These are phyloP conservation scores for Phoeniculus purpureus DNA, from an alignment of 2,797 vertebrate species.

Conservation along the genomic window DNA sequence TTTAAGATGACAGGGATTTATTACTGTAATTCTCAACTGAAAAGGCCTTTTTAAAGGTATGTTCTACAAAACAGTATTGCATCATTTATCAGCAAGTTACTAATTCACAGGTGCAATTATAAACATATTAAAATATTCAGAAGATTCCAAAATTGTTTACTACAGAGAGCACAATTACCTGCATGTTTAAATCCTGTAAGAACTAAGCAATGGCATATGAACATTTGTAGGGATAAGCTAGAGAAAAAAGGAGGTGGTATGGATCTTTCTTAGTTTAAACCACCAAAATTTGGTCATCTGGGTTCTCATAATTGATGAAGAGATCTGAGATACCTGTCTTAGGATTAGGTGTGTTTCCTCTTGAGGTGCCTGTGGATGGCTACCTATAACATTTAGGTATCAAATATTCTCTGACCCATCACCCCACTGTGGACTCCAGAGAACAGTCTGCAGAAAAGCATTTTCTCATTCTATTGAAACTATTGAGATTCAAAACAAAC, in stretches of 20 bases:
- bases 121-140: background rate
- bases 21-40: background rate
- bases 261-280: background rate
- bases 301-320: background rate
- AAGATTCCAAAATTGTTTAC: background rate
- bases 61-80: background rate
- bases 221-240: background rate
- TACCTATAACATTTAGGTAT: background rate
- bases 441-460: background rate
- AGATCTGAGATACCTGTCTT: background rate
- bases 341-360: background rate
- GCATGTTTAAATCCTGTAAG: background rate
- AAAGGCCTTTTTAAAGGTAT: background rate
- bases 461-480: background rate
- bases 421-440: background rate
- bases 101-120: background rate
- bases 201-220: background rate
- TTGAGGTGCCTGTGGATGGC: background rate
- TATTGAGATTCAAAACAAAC: background rate
- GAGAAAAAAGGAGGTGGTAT: background rate
- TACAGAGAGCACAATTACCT: background rate
- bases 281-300: background rate
- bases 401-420: background rate
- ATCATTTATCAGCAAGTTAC: background rate
- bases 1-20: background rate